Percentiles rank a stretch among this genome's conserved stretches.
Evolutionary conservation across 2,797 vertebrate species (phyloP).

Genomic region (Sarcoramphus papa): DNA sequence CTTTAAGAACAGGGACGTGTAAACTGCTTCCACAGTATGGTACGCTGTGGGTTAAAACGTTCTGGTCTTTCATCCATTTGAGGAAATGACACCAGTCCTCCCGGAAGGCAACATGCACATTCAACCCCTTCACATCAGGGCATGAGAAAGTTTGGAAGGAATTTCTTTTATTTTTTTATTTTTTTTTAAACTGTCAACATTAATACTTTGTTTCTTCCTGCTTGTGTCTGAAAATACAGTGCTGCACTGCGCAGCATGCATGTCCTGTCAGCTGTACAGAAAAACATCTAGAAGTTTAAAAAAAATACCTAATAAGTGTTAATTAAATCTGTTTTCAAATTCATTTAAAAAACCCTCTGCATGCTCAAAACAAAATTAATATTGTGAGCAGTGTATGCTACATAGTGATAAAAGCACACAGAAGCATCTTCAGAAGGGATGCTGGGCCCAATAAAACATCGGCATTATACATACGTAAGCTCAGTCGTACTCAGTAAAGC

Average conservation of each 20-base stretch:
- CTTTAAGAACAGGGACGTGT: neutral
- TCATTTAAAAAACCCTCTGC: neutral
- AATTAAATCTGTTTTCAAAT: neutral
- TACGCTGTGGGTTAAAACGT: neutral
- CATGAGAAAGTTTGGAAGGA: slow-evolving; percentile 60
- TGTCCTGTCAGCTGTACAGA: neutral
- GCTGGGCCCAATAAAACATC: neutral
- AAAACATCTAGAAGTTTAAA: neutral
- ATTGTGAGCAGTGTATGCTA: neutral
- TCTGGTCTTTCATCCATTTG: slow-evolving; percentile 40
- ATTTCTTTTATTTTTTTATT: neutral
- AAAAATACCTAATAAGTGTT: neutral
- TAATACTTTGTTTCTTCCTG: slow-evolving; percentile 58
- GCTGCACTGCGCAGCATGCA: neutral
- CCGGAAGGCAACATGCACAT: slow-evolving; percentile 46
- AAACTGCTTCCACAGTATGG: neutral
- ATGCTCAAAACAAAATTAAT: neutral
- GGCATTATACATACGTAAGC: neutral
- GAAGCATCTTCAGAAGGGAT: neutral
- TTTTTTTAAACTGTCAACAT: slow-evolving; percentile 28
- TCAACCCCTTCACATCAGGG: slow-evolving; percentile 52
- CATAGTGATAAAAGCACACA: neutral
- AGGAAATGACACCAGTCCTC: slow-evolving; percentile 58
- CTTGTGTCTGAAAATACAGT: slow-evolving; percentile 10
- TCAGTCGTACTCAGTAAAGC: neutral